Evolutionary conservation across 2,888 invertebrate species (phyloP), one percentile per base, ranked within the genome.

Genomic region (Nebria brevicollis): DNA sequence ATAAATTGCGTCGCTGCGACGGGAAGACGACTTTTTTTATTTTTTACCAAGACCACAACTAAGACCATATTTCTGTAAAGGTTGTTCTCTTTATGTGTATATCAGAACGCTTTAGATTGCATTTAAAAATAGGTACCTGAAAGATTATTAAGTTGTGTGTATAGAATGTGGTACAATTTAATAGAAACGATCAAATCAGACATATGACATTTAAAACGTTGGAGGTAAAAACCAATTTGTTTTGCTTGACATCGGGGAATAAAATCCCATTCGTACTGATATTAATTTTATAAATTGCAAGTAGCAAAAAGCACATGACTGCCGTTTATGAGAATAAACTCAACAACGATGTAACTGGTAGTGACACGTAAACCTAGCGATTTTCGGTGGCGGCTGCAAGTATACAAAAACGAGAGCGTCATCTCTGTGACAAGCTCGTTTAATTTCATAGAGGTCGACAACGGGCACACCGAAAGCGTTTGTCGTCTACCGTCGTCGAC

Each of bases 221-320:
- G 54, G 2, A 54, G 54, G 13, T 54, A 79, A 79, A 79, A 79
- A 77, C 79, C 74, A 79, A 79, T 79, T 79, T 75, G 79, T 68
- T 25, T 43, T 68, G 54, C 66, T 75, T 64, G 73, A 75, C 75
- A 68, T 68, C 72, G 75, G 75, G 75, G 8, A 80, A 80, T 75
- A 80, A 80, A 80, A 80, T 80, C 80, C 64, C 70, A 70, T 80
- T 75, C 42, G 75, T 42, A 72, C 75, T 80, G 75, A 80, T 75
- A 80, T 80, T 75, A 64, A 80, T 80, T 75, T 80, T 72, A 72
- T 75, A 80, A 80, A 80, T 80, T 80, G 80, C 64, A 64, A 41
- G 75, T 75, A 75, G 75, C 75, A 80, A 80, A 80, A 80, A 75
- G 65, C 65, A 80, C 74, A 70, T 75, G 80, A 80, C 75, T 75